These are phyloP conservation scores for Adelphocoris suturalis DNA, from an alignment of 2,888 invertebrate genomes.

Conservation along the genomic window DNA sequence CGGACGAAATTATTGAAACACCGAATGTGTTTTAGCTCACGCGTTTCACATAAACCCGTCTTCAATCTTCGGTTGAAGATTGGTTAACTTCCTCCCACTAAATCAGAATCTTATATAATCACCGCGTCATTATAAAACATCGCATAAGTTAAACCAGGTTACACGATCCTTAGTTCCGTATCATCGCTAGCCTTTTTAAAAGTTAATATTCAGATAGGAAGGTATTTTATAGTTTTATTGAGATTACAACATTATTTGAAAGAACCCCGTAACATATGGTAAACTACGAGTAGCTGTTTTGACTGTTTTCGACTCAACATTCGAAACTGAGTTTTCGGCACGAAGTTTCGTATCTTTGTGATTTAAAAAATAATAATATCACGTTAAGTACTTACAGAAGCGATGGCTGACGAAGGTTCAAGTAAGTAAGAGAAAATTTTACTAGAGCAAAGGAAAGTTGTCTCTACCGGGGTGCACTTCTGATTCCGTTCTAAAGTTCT, in stretches of 20 bases:
- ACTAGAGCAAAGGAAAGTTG: constrained; percentile 54
- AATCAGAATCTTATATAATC: constrained; percentile 20
- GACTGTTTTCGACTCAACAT: constrained; percentile 44
- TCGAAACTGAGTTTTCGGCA: constrained; percentile 23
- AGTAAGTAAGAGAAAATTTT: constrained; percentile 24
- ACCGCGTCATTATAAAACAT: constrained; percentile 4
- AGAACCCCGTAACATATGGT: neutral
- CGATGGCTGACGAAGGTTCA: neutral
- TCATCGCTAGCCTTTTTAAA: constrained; percentile 22
- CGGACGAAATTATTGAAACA: constrained; percentile 25
- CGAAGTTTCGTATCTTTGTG: constrained; percentile 45
- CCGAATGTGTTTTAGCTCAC: constrained; percentile 10
- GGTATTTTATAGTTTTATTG: constrained; percentile 31
- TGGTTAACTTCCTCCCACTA: neutral
- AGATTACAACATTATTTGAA: constrained; percentile 39
- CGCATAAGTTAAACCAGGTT: constrained; percentile 29
- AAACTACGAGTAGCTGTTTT: constrained; percentile 31
- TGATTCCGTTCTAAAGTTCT: constrained; percentile 9
- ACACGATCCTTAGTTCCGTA: constrained; percentile 28
- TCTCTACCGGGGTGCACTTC: constrained; percentile 25
- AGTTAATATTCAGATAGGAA: constrained; percentile 14
- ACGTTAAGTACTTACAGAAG: neutral
- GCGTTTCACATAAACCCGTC: neutral
- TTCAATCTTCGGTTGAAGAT: too few relatives aligned
- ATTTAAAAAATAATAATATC: constrained; percentile 1